A percentile compares a stretch with the other conserved stretches of the same genome.
These are phyloP conservation scores for Ornithoptera alexandrae DNA, from an alignment of 2,888 invertebrate species.

Conservation along the genomic window DNA sequence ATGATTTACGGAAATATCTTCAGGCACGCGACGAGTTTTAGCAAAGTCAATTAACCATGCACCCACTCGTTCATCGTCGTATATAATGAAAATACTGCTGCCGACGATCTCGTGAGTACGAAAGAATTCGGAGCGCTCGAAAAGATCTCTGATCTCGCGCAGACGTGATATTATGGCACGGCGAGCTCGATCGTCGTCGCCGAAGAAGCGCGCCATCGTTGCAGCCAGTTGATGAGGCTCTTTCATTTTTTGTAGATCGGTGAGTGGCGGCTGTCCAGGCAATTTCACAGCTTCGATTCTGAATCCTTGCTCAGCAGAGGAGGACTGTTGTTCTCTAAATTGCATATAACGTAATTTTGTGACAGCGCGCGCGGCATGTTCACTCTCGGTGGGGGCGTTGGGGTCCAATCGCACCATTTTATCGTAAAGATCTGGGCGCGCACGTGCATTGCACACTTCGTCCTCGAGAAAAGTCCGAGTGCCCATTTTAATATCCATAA, in stretches of 20 bases:
- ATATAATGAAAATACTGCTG: constrained; percentile 95
- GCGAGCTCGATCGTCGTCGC: constrained; percentile 82
- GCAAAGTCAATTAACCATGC: constrained; percentile 99
- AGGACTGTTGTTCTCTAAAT: constrained; percentile 95
- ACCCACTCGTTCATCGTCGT: constrained; percentile 92
- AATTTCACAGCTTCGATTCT: constrained; percentile 97
- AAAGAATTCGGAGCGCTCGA: constrained; percentile 92
- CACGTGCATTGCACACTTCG: constrained; percentile 93
- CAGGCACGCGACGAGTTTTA: constrained; percentile 89
- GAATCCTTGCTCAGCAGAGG: constrained; percentile 95
- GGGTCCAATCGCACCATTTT: constrained; percentile 97
- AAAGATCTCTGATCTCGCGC: constrained; percentile 86
- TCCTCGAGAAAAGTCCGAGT: constrained; percentile 96
- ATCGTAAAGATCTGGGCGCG: constrained; percentile 93
- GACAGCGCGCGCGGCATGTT: constrained; percentile 89
- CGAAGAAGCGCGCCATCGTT: constrained; percentile 88
- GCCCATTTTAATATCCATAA: constrained; percentile 99
- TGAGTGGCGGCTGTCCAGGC: constrained; percentile 89
- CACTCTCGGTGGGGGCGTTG: constrained; percentile 90
- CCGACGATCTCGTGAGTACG: constrained; percentile 94
- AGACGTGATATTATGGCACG: constrained; percentile 86
- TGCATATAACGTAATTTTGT: constrained; percentile 98
- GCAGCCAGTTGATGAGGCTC: constrained; percentile 86
- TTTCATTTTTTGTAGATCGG: constrained; percentile 93
- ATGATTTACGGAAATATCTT: constrained; percentile 86